Evolutionary conservation across 2,797 vertebrate genomes (phyloP).

Genomic region (Pogonophryne albipinna): DNA sequence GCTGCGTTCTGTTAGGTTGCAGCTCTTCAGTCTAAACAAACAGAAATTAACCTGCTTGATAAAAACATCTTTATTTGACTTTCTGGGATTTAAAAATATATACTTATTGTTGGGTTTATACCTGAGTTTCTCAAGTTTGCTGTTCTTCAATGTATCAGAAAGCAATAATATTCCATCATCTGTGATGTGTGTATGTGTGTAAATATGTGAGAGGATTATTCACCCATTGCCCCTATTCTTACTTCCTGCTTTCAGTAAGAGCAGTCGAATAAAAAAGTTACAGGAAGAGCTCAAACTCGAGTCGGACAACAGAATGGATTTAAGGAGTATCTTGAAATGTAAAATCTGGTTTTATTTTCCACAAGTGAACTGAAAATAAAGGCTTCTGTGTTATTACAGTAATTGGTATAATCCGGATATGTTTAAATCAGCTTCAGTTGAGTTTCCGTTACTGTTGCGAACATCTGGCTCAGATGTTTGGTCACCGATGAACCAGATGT

Average conservation of each 20-base stretch:
- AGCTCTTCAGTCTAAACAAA: slow-evolving; percentile 66
- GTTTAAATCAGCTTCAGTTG: slow-evolving; percentile 9
- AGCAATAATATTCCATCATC: slow-evolving; percentile 65
- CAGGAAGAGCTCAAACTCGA: slow-evolving; percentile 16
- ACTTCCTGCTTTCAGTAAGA: slow-evolving; percentile 28
- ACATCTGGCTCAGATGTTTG: slow-evolving; percentile 32
- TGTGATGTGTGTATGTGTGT: slow-evolving; percentile 49
- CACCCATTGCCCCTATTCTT: slow-evolving; percentile 17
- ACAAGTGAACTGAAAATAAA: slow-evolving; percentile 6
- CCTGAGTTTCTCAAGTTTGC: slow-evolving; percentile 69
- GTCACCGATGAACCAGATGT: slow-evolving; percentile 17
- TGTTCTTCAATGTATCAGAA: slow-evolving; percentile 47
- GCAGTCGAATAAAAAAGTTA: slow-evolving; percentile 9
- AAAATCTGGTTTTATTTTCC: slow-evolving; percentile 13
- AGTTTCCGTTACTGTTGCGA: not conserved
- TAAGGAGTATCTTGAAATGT: slow-evolving; percentile 5
- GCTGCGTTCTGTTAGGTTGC: slow-evolving; percentile 64
- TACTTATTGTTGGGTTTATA: not conserved
- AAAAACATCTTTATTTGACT: not conserved
- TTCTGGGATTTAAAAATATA: not conserved
- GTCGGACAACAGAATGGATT: not conserved
- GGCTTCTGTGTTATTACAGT: slow-evolving; percentile 12
- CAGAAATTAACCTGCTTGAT: not conserved
- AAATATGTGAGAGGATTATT: slow-evolving; percentile 46
- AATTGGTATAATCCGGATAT: slow-evolving; percentile 24